Evolutionary conservation across 2,113 vertebrate species (phyloP).

Genomic region (Sapajus apella): DNA sequence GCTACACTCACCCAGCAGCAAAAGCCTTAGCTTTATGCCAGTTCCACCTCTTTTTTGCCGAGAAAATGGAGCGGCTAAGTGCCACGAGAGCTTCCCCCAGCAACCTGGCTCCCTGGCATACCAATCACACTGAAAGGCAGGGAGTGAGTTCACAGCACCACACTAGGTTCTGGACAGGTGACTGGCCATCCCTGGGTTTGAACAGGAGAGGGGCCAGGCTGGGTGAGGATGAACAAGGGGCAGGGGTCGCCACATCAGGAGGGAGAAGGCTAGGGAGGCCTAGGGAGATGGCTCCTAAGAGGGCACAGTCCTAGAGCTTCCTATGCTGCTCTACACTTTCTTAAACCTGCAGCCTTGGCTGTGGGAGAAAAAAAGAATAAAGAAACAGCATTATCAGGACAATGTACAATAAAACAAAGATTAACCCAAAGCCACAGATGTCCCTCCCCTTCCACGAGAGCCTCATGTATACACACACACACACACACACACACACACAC

Average conservation of each 20-base stretch:
- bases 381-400: background rate
- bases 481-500: background rate
- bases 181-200: background rate
- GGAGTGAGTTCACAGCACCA: constrained; percentile 18
- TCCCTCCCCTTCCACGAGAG: background rate
- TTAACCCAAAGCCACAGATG: background rate
- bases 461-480: background rate
- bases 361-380: background rate
- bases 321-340: background rate
- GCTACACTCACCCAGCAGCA: constrained; percentile 73
- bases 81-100: constrained; percentile 60
- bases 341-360: background rate
- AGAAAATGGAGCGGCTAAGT: constrained; percentile 72
- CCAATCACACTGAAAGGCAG: constrained; percentile 46
- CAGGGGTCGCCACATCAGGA: background rate
- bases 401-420: constrained; percentile 13
- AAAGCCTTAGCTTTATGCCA: constrained; percentile 76
- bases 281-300: background rate
- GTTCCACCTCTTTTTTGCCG: constrained; percentile 31
- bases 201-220: background rate
- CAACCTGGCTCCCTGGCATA: constrained; percentile 50
- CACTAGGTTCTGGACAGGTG: constrained; percentile 34
- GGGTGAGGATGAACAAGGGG: background rate
- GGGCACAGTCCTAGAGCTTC: background rate
- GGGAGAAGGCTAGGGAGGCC: background rate